These are phyloP conservation scores for Edolisoma coerulescens DNA, from an alignment of 2,113 vertebrate species.

Conservation along the genomic window DNA sequence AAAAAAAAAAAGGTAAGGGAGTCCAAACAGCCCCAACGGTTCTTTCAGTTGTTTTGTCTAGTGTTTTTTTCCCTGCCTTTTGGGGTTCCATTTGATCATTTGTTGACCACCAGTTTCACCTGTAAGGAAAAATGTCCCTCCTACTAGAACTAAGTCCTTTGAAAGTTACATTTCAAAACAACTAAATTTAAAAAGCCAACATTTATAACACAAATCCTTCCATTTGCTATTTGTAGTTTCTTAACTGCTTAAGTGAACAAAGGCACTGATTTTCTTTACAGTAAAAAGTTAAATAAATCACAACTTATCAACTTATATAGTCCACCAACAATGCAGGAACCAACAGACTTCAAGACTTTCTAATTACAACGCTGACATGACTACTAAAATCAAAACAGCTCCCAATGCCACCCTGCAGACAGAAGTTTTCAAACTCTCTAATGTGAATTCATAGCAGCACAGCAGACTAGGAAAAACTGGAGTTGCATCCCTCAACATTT, in stretches of 20 bases:
- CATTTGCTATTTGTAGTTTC: not conserved
- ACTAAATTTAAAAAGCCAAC: not conserved
- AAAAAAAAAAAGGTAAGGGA: rapidly evolving
- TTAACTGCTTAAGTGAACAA: not conserved
- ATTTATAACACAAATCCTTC: not conserved
- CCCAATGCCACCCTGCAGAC: not conserved
- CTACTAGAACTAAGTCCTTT: not conserved
- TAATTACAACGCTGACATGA: not conserved
- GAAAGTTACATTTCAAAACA: not conserved
- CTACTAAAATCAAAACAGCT: not conserved
- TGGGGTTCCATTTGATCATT: not conserved
- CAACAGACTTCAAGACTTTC: not conserved
- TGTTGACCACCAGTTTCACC: not conserved
- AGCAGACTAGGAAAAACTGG: not conserved
- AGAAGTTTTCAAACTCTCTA: not conserved
- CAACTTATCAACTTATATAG: not conserved
- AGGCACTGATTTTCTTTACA: not conserved
- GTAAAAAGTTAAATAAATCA: not conserved
- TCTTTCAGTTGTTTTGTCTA: not conserved
- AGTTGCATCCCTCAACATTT: not conserved
- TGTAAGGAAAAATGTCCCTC: not conserved
- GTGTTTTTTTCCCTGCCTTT: not conserved
- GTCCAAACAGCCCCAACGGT: rapidly evolving
- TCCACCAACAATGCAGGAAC: not conserved
- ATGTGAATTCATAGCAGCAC: not conserved